Evolutionary conservation across 2,113 vertebrate genomes (phyloP).

Genomic region (Corynorhinus townsendii): DNA sequence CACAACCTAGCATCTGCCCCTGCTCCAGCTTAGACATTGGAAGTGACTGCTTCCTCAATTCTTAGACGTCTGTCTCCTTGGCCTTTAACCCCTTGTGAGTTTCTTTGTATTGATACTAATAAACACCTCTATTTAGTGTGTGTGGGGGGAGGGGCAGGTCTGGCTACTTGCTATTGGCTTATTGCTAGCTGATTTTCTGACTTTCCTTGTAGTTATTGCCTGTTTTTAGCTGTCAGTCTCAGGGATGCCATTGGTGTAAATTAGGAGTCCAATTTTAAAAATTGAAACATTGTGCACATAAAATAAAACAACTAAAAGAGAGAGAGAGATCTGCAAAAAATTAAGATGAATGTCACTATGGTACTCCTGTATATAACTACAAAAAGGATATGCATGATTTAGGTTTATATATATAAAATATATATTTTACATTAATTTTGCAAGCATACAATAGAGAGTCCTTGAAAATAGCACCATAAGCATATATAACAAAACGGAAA

Average conservation of each 20-base stretch:
- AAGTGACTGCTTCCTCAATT: neutral
- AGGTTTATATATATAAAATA: neutral
- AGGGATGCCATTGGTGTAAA: neutral
- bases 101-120: neutral
- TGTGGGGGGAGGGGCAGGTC: rapidly evolving
- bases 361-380: neutral
- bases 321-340: neutral
- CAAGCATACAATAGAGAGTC: neutral
- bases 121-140: neutral
- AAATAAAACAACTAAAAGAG: neutral
- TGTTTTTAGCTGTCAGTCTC: neutral
- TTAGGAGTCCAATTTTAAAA: neutral
- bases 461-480: slow-evolving; percentile 53
- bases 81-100: neutral
- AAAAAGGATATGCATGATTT: neutral
- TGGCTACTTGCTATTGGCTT: neutral
- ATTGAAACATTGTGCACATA: neutral
- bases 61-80: neutral
- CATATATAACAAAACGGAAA: slow-evolving; percentile 20
- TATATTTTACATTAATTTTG: slow-evolving; percentile 26
- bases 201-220: neutral
- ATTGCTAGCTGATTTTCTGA: neutral
- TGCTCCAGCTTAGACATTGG: neutral
- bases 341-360: neutral
- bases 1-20: neutral